A percentile compares a stretch with the other conserved stretches of the same genome.
Conservation (phyloP, 2,797 vertebrate species). For the Pempheris klunzingeri region DNA sequence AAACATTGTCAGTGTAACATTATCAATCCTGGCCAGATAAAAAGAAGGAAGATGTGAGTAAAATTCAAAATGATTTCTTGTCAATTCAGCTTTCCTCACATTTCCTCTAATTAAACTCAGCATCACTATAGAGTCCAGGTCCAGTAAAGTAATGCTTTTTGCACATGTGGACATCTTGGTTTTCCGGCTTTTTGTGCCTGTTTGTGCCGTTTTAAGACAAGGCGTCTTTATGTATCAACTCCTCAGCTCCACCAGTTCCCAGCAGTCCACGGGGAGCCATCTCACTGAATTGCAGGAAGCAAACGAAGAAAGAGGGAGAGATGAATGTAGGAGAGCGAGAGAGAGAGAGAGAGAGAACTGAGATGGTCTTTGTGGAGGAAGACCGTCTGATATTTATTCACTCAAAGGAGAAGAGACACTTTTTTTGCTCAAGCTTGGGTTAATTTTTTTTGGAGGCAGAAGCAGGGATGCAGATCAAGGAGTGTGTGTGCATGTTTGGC, state of each 20-base stretch:
- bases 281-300: conserved; percentile 74
- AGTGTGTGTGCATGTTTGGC: conserved; percentile 44
- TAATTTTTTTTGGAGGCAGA: conserved; percentile 17
- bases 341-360: conserved; percentile 62
- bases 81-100: too few species aligned
- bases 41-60: background rate
- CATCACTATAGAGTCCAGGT: background rate
- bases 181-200: conserved; percentile 30
- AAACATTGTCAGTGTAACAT: background rate
- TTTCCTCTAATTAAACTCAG: conserved; percentile 1
- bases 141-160: conserved; percentile 17
- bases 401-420: conserved; percentile 40
- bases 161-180: conserved; percentile 25
- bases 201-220: conserved; percentile 59
- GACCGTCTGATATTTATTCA: conserved; percentile 65
- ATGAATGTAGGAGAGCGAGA: conserved; percentile 48
- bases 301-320: conserved; percentile 56
- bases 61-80: background rate
- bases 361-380: conserved; percentile 72
- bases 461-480: conserved; percentile 32
- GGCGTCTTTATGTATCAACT: conserved; percentile 71
- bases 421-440: background rate
- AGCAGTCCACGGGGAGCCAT: conserved; percentile 73
- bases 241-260: conserved; percentile 70
- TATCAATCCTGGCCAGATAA: background rate